A percentile compares a stretch with the other conserved stretches of the same genome.
phyloP scores from a whole-genome alignment of 1,140 invertebrate species.

The Maconellicoccus hirsutus region DNA sequence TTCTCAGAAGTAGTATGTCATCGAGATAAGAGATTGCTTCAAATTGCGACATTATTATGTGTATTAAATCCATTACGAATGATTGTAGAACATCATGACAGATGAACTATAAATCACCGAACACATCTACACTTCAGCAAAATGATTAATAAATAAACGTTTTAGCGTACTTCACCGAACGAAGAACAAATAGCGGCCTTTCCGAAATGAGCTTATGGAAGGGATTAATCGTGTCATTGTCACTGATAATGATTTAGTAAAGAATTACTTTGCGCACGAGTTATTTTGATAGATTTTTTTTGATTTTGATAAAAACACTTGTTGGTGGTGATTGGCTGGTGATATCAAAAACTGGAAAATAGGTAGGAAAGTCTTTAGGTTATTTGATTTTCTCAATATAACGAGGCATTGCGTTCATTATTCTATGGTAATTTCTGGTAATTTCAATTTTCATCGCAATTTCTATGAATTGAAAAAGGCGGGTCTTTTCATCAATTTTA shows the following conservation, averaged over 20 bases:
- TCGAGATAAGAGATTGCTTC: slow-evolving; percentile 7
- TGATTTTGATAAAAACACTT: too few relatives aligned
- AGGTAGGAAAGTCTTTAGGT: too few relatives aligned
- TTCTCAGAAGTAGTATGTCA: background rate
- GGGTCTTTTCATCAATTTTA: too few relatives aligned
- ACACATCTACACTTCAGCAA: background rate
- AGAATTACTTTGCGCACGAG: too few relatives aligned
- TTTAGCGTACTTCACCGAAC: background rate
- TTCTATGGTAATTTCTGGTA: background rate
- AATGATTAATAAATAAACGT: background rate
- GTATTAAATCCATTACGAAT: background rate
- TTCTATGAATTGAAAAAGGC: too few relatives aligned
- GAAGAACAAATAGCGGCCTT: background rate
- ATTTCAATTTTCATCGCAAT: too few relatives aligned
- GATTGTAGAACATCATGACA: background rate
- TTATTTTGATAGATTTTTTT: too few relatives aligned
- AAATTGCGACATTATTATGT: background rate
- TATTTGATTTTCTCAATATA: too few relatives aligned
- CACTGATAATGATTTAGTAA: background rate
- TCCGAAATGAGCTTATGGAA: background rate
- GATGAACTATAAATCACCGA: background rate
- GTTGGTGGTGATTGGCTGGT: too few relatives aligned
- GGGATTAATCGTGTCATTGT: background rate
- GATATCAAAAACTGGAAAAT: too few relatives aligned
- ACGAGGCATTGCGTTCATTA: background rate